phyloP scores from a whole-genome alignment of 2,888 invertebrate genomes.

The Lissocephala sabroskyi region DNA sequence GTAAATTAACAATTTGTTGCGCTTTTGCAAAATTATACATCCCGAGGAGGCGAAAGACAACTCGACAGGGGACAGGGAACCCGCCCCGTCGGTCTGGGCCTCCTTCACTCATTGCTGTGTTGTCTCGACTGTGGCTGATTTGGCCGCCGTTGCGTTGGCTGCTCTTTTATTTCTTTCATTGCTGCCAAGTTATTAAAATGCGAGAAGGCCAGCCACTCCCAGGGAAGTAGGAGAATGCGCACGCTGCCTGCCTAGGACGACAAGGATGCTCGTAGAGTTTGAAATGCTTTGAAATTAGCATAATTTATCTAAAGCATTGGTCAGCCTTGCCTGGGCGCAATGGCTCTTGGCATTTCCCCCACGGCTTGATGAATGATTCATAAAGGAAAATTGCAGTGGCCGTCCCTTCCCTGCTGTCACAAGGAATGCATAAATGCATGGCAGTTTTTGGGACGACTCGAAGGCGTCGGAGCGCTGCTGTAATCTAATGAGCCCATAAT shows the following conservation, averaged over 20 bases:
- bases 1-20: conserved; percentile 64
- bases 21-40: conserved; percentile 52
- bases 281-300: conserved; percentile 43
- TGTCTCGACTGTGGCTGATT: no score
- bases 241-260: neutral
- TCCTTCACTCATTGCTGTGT: no score
- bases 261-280: no score
- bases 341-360: no score
- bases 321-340: conserved; percentile 19
- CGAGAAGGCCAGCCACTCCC: neutral
- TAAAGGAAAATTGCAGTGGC: conserved; percentile 19
- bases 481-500: conserved; percentile 10
- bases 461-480: neutral
- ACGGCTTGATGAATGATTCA: conserved; percentile 63
- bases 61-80: no score
- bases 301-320: conserved; percentile 52
- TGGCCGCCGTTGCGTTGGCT: neutral
- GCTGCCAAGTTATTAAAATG: conserved; percentile 37
- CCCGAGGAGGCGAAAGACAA: conserved; percentile 2
- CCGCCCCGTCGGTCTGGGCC: no score
- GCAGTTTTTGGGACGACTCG: neutral
- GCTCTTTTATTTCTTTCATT: neutral
- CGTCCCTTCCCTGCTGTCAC: neutral
- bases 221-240: no score
- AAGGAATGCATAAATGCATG: neutral